phyloP scores from a whole-genome alignment of 2,113 vertebrate genomes.

The Macrotus californicus region DNA sequence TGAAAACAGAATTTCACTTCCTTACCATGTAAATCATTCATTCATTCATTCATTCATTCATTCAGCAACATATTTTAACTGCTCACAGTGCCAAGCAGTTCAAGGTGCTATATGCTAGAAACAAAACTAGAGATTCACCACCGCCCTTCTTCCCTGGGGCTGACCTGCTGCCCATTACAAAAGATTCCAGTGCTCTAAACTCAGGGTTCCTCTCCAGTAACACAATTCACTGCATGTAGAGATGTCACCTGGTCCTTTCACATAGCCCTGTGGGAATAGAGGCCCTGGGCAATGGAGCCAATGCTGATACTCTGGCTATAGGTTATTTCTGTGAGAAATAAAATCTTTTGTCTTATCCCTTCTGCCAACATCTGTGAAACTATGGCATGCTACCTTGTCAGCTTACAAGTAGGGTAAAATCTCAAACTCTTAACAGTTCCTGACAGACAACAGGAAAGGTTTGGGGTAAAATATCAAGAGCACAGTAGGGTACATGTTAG shows the following conservation, averaged over 20 bases:
- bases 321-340: neutral
- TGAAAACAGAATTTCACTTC: constrained; percentile 19
- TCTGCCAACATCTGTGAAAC: neutral
- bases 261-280: neutral
- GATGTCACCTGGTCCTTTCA: neutral
- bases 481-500: neutral
- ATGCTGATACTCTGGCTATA: neutral
- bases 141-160: neutral
- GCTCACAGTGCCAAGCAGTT: neutral
- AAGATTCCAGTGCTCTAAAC: neutral
- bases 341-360: neutral
- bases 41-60: constrained; percentile 12
- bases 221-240: neutral
- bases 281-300: neutral
- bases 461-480: neutral
- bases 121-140: neutral
- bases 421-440: neutral
- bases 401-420: neutral
- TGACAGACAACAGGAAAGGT: neutral
- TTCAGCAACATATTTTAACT: neutral
- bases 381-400: neutral
- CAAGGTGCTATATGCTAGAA: neutral
- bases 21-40: neutral
- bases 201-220: neutral
- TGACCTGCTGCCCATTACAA: neutral